Evolutionary conservation across 2,888 invertebrate species (phyloP), one percentile per base, ranked within the genome.

Genomic region (Dryadula phaetusa): DNA sequence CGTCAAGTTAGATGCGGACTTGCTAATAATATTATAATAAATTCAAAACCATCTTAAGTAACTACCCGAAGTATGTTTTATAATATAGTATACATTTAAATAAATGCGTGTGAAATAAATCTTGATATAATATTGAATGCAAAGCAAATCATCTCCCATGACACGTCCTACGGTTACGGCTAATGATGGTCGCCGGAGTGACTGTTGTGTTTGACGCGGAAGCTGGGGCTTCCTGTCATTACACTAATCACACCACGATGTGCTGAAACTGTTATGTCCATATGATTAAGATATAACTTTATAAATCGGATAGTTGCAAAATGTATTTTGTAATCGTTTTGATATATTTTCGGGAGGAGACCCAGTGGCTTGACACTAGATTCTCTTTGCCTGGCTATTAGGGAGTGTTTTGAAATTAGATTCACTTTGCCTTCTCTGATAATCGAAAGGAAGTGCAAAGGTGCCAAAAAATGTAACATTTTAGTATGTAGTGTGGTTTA

Each of bases 191-290:
- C 62, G 70, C 71, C 62, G 62, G 56, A 63, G 66, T 72, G 72
- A 75, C 75, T 70, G 74, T 70, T 67, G 56, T 56, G 61, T 72
- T 69, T 64, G 62, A 74, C 75, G 71, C 76, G 76, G 76, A 76
- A 75, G 71, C 74, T 22, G 34, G 49, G 56, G 71, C 61, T 76
- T 76, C 76, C 76, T 76, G 76, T 74, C 75, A 76, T 76, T 75
- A 76, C n/a, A 67, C 53, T 74, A 72, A 74, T 74, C 67, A 70
- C 52, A 12, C 20, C 16, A 18, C 25, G 37, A 14, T 44, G 12
- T 44, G 8, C 28, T 60, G 60, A 60, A 46, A 20, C 37, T 40
- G 22, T 28, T 42, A 32, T 46, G 32, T 32, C 18, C 32, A 8
- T 28, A 32, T 60, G 7, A 46, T 60, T 60, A 60, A 60, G 32